These are phyloP conservation scores for Andrena chrysosceles DNA, from an alignment of 2,888 invertebrate genomes.

Conservation along the genomic window DNA sequence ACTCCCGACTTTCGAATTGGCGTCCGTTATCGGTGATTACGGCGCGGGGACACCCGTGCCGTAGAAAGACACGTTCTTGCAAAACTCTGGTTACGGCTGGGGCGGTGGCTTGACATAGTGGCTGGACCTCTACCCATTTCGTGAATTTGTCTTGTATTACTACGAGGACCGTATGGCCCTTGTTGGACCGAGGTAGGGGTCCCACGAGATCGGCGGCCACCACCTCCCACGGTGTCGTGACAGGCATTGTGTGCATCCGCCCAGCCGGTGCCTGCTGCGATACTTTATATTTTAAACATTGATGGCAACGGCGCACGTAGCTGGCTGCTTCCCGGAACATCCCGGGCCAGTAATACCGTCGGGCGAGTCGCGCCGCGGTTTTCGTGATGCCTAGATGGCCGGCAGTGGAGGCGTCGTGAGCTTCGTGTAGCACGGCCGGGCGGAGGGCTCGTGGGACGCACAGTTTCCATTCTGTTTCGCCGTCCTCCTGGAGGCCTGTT, in stretches of 20 bases:
- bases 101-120: slow-evolving; percentile 59
- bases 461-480: slow-evolving; percentile 6
- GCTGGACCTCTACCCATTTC: slow-evolving; percentile 58
- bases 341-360: slow-evolving; percentile 1
- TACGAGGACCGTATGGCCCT: slow-evolving; percentile 51
- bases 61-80: slow-evolving; percentile 28
- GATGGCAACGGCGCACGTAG: too few relatives aligned
- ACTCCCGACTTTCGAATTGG: too few relatives aligned
- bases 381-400: not conserved
- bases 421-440: not conserved
- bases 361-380: not conserved
- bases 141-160: slow-evolving; percentile 66
- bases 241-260: slow-evolving; percentile 58
- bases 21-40: too few relatives aligned
- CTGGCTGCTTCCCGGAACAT: not conserved
- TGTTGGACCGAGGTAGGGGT: slow-evolving; percentile 59
- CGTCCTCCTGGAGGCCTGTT: not conserved
- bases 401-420: not conserved
- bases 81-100: slow-evolving; percentile 17
- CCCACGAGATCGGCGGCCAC: slow-evolving; percentile 67
- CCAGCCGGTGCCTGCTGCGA: slow-evolving; percentile 37
- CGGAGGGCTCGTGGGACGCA: not conserved
- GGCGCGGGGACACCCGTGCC: slow-evolving; percentile 28
- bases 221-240: slow-evolving; percentile 55
- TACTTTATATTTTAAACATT: too few relatives aligned